These are phyloP conservation scores for Chrysolina americana DNA, from an alignment of 2,888 invertebrate genomes.

Conservation along the genomic window DNA sequence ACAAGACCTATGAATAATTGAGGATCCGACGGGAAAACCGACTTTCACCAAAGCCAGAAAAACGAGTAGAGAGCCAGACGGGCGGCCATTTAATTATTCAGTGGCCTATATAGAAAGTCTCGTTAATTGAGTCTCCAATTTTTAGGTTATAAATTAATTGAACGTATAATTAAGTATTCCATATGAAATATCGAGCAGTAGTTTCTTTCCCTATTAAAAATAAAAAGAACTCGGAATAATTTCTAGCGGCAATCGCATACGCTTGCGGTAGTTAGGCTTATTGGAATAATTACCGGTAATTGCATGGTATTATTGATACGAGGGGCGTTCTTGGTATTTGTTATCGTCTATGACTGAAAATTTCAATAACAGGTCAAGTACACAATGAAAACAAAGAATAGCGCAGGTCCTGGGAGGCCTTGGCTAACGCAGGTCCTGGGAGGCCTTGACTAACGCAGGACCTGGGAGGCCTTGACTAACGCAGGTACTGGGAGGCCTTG, in stretches of 20 bases:
- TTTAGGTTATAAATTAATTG: slow-evolving; percentile 22
- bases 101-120: slow-evolving; percentile 22
- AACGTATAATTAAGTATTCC: slow-evolving; percentile 22
- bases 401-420: too few species aligned
- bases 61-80: slow-evolving; percentile 3
- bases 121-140: slow-evolving; percentile 19
- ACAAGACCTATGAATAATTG: background rate
- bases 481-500: too few species aligned
- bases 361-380: too few species aligned
- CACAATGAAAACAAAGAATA: too few species aligned
- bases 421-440: too few species aligned
- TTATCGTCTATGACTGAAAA: background rate
- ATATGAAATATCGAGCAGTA: slow-evolving; percentile 22
- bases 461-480: too few species aligned
- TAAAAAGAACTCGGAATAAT: slow-evolving; percentile 13
- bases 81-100: background rate
- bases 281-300: slow-evolving; percentile 18
- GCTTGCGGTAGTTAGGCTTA: background rate
- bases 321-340: background rate
- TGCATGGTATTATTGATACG: background rate
- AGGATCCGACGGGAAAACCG: background rate
- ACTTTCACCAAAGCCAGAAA: background rate
- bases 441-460: too few species aligned
- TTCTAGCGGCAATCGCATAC: slow-evolving; percentile 1
- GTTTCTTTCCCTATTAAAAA: slow-evolving; percentile 24